phyloP scores from a whole-genome alignment of 2,797 vertebrate species.

The Ctenopoma multispine region DNA sequence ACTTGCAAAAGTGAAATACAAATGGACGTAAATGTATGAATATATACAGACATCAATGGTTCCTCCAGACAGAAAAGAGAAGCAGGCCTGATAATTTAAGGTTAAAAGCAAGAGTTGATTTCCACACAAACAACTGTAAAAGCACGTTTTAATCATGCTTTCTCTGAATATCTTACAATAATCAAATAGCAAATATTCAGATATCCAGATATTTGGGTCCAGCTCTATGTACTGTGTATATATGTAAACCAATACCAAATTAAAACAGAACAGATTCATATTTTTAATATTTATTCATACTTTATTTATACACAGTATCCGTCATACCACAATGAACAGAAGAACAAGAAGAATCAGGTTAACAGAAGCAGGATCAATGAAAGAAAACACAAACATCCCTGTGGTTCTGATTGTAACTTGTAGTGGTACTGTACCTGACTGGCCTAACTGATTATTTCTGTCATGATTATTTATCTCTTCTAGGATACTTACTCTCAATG shows the following conservation, averaged over 20 bases:
- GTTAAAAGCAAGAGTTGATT: too few relatives aligned
- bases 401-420: constrained; percentile 60
- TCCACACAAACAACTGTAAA: too few relatives aligned
- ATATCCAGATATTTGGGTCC: too few relatives aligned
- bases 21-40: too few relatives aligned
- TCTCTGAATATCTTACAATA: too few relatives aligned
- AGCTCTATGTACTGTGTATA: too few relatives aligned
- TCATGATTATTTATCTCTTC: constrained; percentile 28
- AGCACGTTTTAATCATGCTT: too few relatives aligned
- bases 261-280: not conserved
- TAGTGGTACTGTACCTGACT: constrained; percentile 56
- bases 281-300: constrained; percentile 63
- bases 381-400: constrained; percentile 70
- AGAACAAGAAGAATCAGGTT: constrained; percentile 75
- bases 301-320: constrained; percentile 86
- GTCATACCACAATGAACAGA: constrained; percentile 84
- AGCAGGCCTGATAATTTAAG: too few relatives aligned
- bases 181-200: too few relatives aligned
- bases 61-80: too few relatives aligned
- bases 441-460: constrained; percentile 45
- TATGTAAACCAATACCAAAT: not conserved
- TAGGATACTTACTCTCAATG: constrained; percentile 79
- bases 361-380: constrained; percentile 76
- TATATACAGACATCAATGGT: too few relatives aligned
- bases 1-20: too few relatives aligned